These are phyloP conservation scores for Halichoeres trimaculatus DNA, from an alignment of 2,113 vertebrate species.

Conservation along the genomic window DNA sequence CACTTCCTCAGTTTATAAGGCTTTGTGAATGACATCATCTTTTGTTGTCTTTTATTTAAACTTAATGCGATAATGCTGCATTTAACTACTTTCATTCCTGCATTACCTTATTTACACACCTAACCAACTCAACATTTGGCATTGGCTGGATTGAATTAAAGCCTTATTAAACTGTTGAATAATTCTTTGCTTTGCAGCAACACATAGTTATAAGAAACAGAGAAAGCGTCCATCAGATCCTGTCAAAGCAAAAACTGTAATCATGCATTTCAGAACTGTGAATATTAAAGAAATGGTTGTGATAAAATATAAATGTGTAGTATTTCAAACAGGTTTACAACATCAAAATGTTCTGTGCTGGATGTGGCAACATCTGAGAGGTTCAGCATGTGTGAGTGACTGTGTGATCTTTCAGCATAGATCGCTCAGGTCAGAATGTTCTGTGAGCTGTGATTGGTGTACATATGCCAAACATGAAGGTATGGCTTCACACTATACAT, in stretches of 20 bases:
- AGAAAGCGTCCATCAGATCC: not conserved
- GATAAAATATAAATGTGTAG: too few species aligned
- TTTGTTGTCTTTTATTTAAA: conserved; percentile 35
- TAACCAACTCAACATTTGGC: conserved; percentile 1
- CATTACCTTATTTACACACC: not conserved
- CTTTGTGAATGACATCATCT: conserved; percentile 31
- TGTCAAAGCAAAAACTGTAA: too few species aligned
- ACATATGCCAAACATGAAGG: not conserved
- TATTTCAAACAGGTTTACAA: too few species aligned
- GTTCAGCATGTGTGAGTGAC: not conserved
- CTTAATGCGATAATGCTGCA: conserved; percentile 30
- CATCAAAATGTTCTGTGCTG: not conserved
- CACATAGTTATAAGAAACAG: not conserved
- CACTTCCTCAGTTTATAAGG: not conserved
- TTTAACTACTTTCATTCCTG: conserved; percentile 7
- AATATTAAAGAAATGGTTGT: too few species aligned
- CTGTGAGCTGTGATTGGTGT: conserved; percentile 5
- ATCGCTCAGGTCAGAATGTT: not conserved
- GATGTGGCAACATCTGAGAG: not conserved
- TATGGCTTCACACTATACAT: not conserved
- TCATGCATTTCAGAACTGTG: too few species aligned
- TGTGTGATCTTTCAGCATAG: not conserved
- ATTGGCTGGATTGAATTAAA: conserved; percentile 18
- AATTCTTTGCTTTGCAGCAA: not conserved
- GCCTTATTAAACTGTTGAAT: conserved; percentile 12